A percentile compares a stretch with the other conserved stretches of the same genome.
These are phyloP conservation scores for Eciton burchellii DNA, from an alignment of 1,140 invertebrate genomes.

Conservation along the genomic window DNA sequence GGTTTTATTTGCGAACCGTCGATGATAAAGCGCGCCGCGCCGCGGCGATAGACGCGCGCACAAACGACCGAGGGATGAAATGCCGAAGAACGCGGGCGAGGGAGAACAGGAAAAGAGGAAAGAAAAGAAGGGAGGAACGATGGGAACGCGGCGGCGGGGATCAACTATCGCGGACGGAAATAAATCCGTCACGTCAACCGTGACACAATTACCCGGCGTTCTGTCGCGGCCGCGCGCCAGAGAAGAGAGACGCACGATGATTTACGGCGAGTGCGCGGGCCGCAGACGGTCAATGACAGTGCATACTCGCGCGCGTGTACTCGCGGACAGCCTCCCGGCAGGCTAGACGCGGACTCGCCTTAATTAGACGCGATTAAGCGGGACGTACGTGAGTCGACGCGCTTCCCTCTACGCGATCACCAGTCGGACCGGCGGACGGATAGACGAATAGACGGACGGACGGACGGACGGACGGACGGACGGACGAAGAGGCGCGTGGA, in stretches of 20 bases:
- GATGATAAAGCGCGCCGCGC: constrained; percentile 19
- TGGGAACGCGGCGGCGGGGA: background rate
- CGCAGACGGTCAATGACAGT: constrained; percentile 72
- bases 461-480: background rate
- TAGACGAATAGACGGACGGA: constrained; percentile 3
- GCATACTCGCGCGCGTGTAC: constrained; percentile 25
- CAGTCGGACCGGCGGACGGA: constrained; percentile 1
- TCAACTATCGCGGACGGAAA: constrained; percentile 48
- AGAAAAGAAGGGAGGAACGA: too few relatives aligned
- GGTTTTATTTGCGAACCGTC: constrained; percentile 1
- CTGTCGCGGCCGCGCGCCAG: background rate
- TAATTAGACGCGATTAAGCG: constrained; percentile 74
- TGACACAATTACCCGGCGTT: constrained; percentile 62
- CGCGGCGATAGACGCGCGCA: background rate
- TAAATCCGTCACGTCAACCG: constrained; percentile 65
- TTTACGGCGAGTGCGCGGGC: constrained; percentile 50
- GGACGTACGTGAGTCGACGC: constrained; percentile 38
- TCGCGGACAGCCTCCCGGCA: constrained; percentile 4
- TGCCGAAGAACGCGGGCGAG: too few relatives aligned
- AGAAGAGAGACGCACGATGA: constrained; percentile 56
- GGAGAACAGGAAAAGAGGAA: too few relatives aligned
- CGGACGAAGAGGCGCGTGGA: background rate
- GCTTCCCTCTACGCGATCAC: constrained; percentile 9
- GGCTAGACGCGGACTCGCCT: constrained; percentile 63
- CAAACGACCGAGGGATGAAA: background rate